phyloP scores from a whole-genome alignment of 2,797 vertebrate genomes.

The Falco novaeseelandiae region DNA sequence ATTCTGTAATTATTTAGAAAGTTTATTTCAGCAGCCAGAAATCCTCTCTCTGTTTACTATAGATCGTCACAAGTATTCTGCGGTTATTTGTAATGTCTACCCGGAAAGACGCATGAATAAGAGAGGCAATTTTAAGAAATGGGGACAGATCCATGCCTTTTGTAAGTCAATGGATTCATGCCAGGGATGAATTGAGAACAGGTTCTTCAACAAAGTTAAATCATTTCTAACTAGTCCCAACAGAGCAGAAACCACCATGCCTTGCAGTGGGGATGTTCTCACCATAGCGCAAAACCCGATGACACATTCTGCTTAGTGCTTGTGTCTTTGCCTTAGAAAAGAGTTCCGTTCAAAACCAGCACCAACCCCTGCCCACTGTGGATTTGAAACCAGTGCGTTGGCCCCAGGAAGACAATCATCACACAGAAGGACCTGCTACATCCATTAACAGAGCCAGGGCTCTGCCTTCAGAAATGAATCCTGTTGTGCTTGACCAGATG shows the following conservation, averaged over 20 bases:
- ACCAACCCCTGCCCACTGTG: not conserved
- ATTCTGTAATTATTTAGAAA: slow-evolving; percentile 45
- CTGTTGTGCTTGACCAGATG: not conserved
- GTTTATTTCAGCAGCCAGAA: slow-evolving; percentile 35
- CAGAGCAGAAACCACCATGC: not conserved
- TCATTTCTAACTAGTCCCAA: not conserved
- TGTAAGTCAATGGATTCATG: not conserved
- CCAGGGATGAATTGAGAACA: not conserved
- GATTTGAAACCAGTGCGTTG: not conserved
- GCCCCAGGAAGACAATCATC: not conserved
- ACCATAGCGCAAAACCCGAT: not conserved
- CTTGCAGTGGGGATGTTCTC: not conserved
- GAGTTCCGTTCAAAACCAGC: not conserved
- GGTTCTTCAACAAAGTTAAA: not conserved
- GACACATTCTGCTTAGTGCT: not conserved
- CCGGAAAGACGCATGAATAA: not conserved
- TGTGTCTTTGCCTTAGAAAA: not conserved
- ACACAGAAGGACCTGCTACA: not conserved
- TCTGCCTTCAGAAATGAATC: not conserved
- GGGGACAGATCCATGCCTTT: not conserved
- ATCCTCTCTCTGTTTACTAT: not conserved
- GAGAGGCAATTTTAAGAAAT: slow-evolving; percentile 28
- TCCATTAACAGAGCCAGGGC: not conserved
- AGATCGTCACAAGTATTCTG: not conserved
- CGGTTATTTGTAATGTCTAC: not conserved